These are phyloP conservation scores for Aleiodes alternator DNA, from an alignment of 2,888 invertebrate species.

Conservation along the genomic window DNA sequence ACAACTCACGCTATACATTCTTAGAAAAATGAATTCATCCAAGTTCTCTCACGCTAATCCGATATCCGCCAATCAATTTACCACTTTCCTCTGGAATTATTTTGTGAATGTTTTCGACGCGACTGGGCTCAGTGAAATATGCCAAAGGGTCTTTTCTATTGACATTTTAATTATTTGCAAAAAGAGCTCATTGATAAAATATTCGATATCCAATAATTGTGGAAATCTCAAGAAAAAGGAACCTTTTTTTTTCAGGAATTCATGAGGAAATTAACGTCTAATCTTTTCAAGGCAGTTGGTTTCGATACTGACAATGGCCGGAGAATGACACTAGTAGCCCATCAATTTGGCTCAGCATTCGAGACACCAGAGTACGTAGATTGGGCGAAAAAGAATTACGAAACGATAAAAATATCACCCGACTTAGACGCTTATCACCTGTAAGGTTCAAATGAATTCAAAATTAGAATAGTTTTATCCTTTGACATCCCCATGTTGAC, in stretches of 20 bases:
- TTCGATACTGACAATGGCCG: conserved; percentile 58
- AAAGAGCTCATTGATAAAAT: background rate
- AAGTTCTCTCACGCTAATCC: no score
- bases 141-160: no score
- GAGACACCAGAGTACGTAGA: conserved; percentile 63
- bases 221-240: background rate
- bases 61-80: no score
- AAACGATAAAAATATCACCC: conserved; percentile 45
- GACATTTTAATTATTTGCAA: no score
- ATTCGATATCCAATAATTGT: background rate
- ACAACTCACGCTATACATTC: no score
- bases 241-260: conserved; percentile 60
- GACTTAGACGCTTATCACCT: conserved; percentile 47
- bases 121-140: no score
- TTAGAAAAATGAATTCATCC: no score
- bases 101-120: no score
- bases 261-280: conserved; percentile 61
- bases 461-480: conserved; percentile 17
- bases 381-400: conserved; percentile 60
- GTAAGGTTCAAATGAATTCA: conserved; percentile 43
- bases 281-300: conserved; percentile 60
- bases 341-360: conserved; percentile 64
- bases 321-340: conserved; percentile 60
- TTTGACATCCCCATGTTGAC: background rate
- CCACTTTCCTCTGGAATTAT: no score